These are phyloP conservation scores for Daboia siamensis DNA, from an alignment of 2,113 vertebrate genomes.

Conservation along the genomic window DNA sequence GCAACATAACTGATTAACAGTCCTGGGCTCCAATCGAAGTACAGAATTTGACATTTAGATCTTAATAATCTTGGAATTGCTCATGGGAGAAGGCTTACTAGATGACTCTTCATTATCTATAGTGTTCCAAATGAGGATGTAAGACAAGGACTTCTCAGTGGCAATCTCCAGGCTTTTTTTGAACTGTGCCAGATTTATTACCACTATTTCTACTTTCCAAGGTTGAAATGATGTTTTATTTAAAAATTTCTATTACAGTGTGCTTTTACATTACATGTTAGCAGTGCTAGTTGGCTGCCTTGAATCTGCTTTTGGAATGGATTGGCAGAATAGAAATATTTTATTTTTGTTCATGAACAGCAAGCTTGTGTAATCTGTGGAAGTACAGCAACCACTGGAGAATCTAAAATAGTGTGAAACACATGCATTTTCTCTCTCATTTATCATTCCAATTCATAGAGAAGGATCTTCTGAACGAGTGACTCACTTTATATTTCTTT, in stretches of 20 bases:
- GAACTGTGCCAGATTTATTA: neutral
- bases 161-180: neutral
- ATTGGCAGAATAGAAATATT: neutral
- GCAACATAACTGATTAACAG: neutral
- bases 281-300: neutral
- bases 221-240: neutral
- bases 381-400: neutral
- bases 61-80: neutral
- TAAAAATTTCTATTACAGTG: neutral
- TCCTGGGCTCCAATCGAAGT: neutral
- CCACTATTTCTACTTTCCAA: neutral
- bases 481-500: constrained; percentile 21
- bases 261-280: neutral
- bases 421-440: neutral
- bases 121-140: neutral
- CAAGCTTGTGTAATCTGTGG: neutral
- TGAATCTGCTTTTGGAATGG: neutral
- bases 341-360: neutral
- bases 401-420: neutral
- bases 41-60: neutral
- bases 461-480: neutral
- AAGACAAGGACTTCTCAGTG: neutral
- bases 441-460: neutral
- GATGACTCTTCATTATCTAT: neutral
- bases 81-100: neutral